Conservation (phyloP, 2,797 vertebrate species). For the Semotilus atromaculatus region DNA sequence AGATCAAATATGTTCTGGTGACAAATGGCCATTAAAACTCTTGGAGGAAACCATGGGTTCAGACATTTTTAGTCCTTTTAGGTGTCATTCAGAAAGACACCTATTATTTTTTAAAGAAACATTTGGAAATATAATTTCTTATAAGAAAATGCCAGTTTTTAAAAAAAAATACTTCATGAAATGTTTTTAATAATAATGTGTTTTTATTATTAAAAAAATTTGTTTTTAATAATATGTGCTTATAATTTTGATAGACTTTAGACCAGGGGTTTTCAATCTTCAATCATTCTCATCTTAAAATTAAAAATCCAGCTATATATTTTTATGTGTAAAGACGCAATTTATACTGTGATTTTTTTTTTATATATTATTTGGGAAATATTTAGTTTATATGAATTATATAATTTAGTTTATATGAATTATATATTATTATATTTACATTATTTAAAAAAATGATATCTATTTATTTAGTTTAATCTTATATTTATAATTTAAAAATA, state of each 20-base stretch:
- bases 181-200: background rate
- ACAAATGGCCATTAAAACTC: background rate
- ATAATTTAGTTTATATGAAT: background rate
- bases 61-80: background rate
- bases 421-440: too few relatives aligned
- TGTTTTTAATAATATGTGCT: background rate
- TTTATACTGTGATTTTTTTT: background rate
- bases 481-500: background rate
- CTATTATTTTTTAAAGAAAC: background rate
- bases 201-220: too few relatives aligned
- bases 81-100: background rate
- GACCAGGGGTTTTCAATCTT: background rate
- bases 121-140: background rate
- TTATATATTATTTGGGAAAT: too few relatives aligned
- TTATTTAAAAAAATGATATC: too few relatives aligned
- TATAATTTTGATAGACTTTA: background rate
- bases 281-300: background rate
- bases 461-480: background rate
- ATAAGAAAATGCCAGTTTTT: too few relatives aligned
- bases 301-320: background rate
- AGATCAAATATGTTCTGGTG: background rate
- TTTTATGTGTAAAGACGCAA: background rate
- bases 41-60: background rate
- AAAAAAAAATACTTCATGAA: too few relatives aligned
- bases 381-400: background rate